Base-by-base conservation (phyloP, 2,113 vertebrate species). In the Polyodon spathula region DNA sequence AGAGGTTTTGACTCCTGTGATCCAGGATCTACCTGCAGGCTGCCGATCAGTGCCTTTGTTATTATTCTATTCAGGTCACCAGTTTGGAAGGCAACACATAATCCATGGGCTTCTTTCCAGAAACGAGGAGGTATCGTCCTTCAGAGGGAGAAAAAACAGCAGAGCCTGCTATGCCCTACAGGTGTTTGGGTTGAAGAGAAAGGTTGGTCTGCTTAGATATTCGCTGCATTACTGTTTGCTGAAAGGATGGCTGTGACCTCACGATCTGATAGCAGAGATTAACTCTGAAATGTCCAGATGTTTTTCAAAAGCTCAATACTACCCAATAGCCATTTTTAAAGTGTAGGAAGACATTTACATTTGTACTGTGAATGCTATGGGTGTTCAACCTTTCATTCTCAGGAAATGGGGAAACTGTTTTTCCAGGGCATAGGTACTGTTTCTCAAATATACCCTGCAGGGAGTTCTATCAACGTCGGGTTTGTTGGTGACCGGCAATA, bases 61-160 rank as follows among this genome's bases (percentile, higher is more conserved):
- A 41, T 48, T 52, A 55, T 64, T 64, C 55, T 56, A 56, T 40
- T 16, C 48, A 62, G 67, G 48, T 44, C 62, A 63, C 41, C n/a
- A 40, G 54, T 63, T 58, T 60, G 44, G 51, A 53, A 51, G 60
- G 60, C 42, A 54, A 54, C 62, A 55, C 50, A 56, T 43, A 51
- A 43, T 56, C 54, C 44, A 54, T 40, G 66, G 71, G 66, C 68
- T 37, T 50, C 9, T 41, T 59, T 72, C 66, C 71, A 72, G 64
- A 27, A 60, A 68, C 64, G 37, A 48, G 44, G 54, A 61, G 66
- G 62, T 62, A 60, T 63, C 57, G 56, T 64, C 37, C 56, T 17
- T 44, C 56, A 27, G 56, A 58, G 56, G 14, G 15, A 50, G 48
- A 50, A 50, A 14, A 50, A 50, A 50, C 39, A 11, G 3, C 6